Conservation (phyloP, 2,113 vertebrate genomes). For the Sylvietta virens region DNA sequence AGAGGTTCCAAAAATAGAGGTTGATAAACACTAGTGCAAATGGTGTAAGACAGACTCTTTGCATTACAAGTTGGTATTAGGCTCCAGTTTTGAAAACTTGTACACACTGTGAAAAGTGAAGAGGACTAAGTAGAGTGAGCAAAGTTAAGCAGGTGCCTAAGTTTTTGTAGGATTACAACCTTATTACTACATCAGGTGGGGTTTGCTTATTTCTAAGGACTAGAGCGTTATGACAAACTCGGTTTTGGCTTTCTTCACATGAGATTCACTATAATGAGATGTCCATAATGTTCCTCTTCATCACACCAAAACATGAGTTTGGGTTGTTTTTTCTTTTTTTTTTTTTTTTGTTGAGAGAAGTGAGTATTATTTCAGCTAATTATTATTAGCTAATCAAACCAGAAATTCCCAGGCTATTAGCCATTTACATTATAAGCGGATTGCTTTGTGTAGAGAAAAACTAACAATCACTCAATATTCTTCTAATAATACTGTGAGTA, state of each 20-base stretch:
- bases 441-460: background rate
- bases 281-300: background rate
- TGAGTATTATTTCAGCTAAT: background rate
- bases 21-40: background rate
- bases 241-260: background rate
- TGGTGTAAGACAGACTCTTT: background rate
- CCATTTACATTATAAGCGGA: background rate
- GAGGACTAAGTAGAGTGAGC: background rate
- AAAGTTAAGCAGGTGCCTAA: background rate
- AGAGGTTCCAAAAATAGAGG: background rate
- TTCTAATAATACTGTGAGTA: background rate
- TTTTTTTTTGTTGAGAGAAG: background rate
- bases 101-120: background rate
- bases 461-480: background rate
- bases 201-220: background rate
- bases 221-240: background rate
- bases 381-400: background rate
- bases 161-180: background rate
- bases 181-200: background rate
- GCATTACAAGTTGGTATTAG: background rate
- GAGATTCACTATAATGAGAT: background rate
- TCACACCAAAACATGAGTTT: background rate
- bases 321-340: background rate
- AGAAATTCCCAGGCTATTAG: background rate
- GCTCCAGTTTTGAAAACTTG: background rate